These are phyloP conservation scores for Macquaria australasica DNA, from an alignment of 2,113 vertebrate species.

Conservation along the genomic window DNA sequence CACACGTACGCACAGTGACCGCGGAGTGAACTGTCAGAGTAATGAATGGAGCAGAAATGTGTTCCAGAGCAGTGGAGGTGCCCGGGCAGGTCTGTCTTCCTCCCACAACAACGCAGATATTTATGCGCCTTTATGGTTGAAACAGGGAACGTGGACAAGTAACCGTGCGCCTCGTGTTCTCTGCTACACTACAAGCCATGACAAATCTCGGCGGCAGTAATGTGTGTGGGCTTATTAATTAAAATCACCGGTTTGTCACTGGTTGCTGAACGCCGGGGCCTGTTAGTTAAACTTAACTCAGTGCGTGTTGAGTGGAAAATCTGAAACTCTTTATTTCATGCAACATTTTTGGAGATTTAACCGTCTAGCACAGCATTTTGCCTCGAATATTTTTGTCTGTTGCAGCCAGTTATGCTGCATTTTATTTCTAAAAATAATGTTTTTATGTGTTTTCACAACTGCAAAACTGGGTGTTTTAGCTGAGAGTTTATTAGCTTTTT, in stretches of 20 bases:
- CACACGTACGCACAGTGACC: slow-evolving; percentile 53
- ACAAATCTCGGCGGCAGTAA: slow-evolving; percentile 37
- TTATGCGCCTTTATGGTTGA: slow-evolving; percentile 52
- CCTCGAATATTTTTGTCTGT: neutral
- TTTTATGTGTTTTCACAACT: neutral
- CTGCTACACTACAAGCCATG: slow-evolving; percentile 23
- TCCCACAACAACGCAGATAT: slow-evolving; percentile 68
- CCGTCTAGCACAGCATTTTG: neutral
- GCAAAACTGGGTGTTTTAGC: neutral
- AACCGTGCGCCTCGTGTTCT: slow-evolving; percentile 41
- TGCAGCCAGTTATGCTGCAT: neutral
- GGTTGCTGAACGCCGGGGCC: slow-evolving; percentile 25
- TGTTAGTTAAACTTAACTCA: neutral
- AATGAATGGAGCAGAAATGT: slow-evolving; percentile 78
- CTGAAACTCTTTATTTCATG: neutral
- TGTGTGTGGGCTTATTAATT: slow-evolving; percentile 30
- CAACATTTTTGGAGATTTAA: neutral
- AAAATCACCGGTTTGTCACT: neutral
- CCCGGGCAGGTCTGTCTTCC: slow-evolving; percentile 78
- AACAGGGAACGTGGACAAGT: slow-evolving; percentile 44
- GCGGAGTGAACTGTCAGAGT: slow-evolving; percentile 76
- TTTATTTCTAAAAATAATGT: neutral
- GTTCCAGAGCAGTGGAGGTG: slow-evolving; percentile 78
- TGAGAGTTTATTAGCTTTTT: neutral
- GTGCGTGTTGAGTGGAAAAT: neutral